Evolutionary conservation across 2,888 invertebrate species (phyloP), one percentile per base, ranked within the genome.

Genomic region (Andrena dorsata): DNA sequence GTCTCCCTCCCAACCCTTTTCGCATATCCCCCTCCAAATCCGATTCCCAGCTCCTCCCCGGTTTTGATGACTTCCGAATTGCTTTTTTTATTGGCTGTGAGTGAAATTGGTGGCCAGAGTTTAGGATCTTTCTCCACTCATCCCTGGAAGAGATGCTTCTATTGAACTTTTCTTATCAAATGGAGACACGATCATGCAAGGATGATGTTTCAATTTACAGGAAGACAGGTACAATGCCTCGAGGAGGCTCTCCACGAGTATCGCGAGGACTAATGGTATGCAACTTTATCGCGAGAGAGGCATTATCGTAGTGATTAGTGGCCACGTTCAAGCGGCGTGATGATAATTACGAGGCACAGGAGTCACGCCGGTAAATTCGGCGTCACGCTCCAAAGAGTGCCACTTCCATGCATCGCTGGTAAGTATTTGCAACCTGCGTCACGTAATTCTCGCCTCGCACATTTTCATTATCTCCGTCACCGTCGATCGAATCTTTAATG

Each of bases 301-400:
- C 49, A 80, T 76, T 80, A 80, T 76, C 80, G 66, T 49, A 58
- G 60, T 61, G 80, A 80, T 76, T 80, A 80, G 70, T 58, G 65
- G 49, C 26, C 80, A 61, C 64, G 70, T 66, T 56, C 61, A 26
- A 66, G 53, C 66, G 66, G 65, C 76, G 70, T 71, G 64, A 71
- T 66, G 76, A 76, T 80, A 71, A 70, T 71, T 58, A 7, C 66
- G n/a, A 30, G 65, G 28, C 47, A 69, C 75, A 32, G 60, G 28
- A 82, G 66, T 56, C 23, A 64, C 53, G 47, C 26, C 26, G 32
- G 73, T 70, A 83, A 79, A 73, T 83, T 76, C 72, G 58, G 75
- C 58, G 41, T 74, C 66, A 72, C 71, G 82, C 63, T 51, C 20
- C 58, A 51, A 35, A 64, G 51, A 72, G 65, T 71, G 23, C 81